Evolutionary conservation across 2,888 invertebrate genomes (phyloP).

Genomic region (Pristionchus fissidentatus): DNA sequence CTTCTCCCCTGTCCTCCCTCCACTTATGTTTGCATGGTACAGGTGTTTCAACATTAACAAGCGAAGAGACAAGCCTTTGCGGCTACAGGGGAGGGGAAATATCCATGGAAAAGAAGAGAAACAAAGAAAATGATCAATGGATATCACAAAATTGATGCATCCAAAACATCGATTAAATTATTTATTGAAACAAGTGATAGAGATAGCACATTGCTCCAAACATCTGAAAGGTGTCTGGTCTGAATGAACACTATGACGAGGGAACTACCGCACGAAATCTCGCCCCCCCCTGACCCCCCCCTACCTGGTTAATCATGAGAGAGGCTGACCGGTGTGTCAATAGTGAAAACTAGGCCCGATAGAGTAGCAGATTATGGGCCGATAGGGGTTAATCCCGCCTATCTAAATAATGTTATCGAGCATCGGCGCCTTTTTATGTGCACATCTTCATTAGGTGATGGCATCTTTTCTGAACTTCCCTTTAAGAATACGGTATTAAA

Average conservation of each 20-base stretch:
- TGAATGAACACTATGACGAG: too few relatives aligned
- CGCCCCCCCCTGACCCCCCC: too few relatives aligned
- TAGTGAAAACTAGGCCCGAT: background rate
- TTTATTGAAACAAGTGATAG: too few relatives aligned
- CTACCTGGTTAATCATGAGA: too few relatives aligned
- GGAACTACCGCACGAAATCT: too few relatives aligned
- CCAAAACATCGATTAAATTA: too few relatives aligned
- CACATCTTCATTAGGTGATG: background rate
- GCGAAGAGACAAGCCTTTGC: background rate
- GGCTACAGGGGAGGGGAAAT: background rate
- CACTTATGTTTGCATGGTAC: background rate
- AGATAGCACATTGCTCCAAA: too few relatives aligned
- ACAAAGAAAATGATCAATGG: background rate
- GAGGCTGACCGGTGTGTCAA: background rate
- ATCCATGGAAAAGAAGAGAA: background rate
- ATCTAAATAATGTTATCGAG: conserved; percentile 16
- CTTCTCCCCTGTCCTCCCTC: conserved; percentile 17
- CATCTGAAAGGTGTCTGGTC: too few relatives aligned
- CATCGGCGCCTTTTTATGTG: background rate
- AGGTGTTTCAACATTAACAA: conserved; percentile 22
- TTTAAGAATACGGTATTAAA: too few relatives aligned
- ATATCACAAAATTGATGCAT: too few relatives aligned
- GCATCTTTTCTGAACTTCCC: too few relatives aligned
- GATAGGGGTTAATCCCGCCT: background rate
- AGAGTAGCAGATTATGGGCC: background rate